Evolutionary conservation across 2,113 vertebrate genomes (phyloP).

Genomic region (Lasiurus borealis): DNA sequence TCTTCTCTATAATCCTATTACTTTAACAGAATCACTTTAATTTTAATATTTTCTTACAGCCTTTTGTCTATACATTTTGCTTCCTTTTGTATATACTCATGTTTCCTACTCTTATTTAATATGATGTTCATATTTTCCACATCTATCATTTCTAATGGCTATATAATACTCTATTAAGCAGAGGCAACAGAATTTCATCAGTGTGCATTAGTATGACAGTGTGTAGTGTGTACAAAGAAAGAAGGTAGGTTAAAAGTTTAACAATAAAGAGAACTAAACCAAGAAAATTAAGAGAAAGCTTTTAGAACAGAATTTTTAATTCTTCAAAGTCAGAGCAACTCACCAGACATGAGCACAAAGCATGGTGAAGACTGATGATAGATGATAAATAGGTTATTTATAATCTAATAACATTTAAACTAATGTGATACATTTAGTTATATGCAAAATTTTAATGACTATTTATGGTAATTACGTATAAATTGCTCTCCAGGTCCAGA

Average conservation of each 20-base stretch:
- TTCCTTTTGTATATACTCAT: background rate
- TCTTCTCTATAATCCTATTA: background rate
- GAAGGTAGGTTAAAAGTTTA: background rate
- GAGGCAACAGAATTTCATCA: slow-evolving; percentile 29
- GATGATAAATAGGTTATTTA: slow-evolving; percentile 21
- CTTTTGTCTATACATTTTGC: slow-evolving; percentile 26
- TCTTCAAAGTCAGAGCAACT: slow-evolving; percentile 1
- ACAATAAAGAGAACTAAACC: slow-evolving; percentile 17
- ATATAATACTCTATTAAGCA: background rate
- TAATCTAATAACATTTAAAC: slow-evolving; percentile 41
- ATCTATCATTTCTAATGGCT: slow-evolving; percentile 35
- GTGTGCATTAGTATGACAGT: background rate
- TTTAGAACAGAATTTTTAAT: slow-evolving; percentile 29
- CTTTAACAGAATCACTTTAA: background rate
- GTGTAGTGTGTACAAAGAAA: background rate
- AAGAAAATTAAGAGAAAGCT: background rate
- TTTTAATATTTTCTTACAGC: background rate
- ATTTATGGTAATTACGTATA: slow-evolving; percentile 54
- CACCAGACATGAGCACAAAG: background rate
- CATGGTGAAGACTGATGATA: background rate
- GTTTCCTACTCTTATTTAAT: background rate
- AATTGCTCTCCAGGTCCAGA: background rate
- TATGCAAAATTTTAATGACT: slow-evolving; percentile 30
- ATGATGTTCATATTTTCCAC: background rate
- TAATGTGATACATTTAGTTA: slow-evolving; percentile 45